Evolutionary conservation across 2,113 vertebrate species (phyloP), one percentile per base, ranked within the genome.

Genomic region (Coregonus clupeaformis): DNA sequence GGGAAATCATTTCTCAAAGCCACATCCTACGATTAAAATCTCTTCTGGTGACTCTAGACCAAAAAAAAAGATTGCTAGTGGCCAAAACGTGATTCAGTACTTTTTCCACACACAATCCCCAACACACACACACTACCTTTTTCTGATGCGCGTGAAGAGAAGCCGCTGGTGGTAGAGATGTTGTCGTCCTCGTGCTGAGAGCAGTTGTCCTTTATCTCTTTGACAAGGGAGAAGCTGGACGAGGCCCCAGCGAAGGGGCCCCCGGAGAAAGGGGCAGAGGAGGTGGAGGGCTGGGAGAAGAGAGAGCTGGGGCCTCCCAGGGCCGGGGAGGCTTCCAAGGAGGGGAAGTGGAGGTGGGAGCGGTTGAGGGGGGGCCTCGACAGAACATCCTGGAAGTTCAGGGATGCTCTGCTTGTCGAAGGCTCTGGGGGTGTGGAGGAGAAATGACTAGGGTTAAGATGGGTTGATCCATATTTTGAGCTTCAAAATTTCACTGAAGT

Each of bases 151-250:
- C 98, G 95, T 73, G 97, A 99, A 45, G 98, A 99, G 86, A 99
- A 99, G 62, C 97, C 98, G 87, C 98, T 99, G 42, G 98, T 99
- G 80, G 97, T 99, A 88, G 98, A 99, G 93, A 99, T 98, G 93
- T 99, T 99, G 88, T 99, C 98, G 16, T 99, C 97, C 88, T 99
- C 97, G 22, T 98, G 97, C 88, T 97, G 96, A 81, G 98, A 99
- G 90, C 95, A 94, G 93, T 96, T 96, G 89, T 99, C 97, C 91
- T 98, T 98, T 81, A 98, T 97, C 94, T 99, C 98, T 87, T 98
- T 99, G 32, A 98, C 95, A 45, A 98, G 91, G 57, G 95, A 95
- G 82, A 95, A 93, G 72, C 91, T 92, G 84, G 89, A 91, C 84
- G 70, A 70, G 47, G 49, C 66, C 66, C 66, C 66, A 11, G 27